These are phyloP conservation scores for Quadroppia sp. DNA, from an alignment of 2,888 invertebrate genomes.

Conservation along the genomic window DNA sequence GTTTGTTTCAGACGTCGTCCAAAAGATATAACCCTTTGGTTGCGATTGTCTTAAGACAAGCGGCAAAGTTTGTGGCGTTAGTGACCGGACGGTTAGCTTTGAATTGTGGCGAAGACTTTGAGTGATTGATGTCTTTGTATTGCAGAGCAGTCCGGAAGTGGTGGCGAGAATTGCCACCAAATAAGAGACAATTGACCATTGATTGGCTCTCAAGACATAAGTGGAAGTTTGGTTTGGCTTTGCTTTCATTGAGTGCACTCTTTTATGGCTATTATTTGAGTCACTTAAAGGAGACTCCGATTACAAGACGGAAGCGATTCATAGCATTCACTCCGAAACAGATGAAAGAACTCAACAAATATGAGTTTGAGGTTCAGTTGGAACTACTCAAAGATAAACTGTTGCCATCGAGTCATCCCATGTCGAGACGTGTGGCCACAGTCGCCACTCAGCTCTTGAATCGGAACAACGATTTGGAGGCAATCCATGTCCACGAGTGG, in stretches of 20 bases:
- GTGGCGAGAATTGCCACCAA: constrained; percentile 54
- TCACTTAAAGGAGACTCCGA: constrained; percentile 57
- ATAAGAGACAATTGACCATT: constrained; percentile 50
- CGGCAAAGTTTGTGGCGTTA: constrained; percentile 52
- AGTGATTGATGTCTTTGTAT: constrained; percentile 16
- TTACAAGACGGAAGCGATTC: constrained; percentile 58
- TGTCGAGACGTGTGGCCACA: constrained; percentile 52
- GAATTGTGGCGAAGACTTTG: no score
- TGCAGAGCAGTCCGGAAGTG: constrained; percentile 54
- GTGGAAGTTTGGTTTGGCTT: constrained; percentile 41
- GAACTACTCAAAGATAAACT: constrained; percentile 51
- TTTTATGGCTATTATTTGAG: constrained; percentile 50
- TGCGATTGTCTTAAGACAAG: constrained; percentile 50
- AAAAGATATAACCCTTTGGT: constrained; percentile 50
- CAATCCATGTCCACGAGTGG: constrained; percentile 56
- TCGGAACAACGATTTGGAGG: constrained; percentile 56
- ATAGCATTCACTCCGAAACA: constrained; percentile 57
- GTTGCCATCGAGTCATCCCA: constrained; percentile 52
- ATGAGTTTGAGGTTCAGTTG: constrained; percentile 53
- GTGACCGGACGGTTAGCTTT: constrained; percentile 48
- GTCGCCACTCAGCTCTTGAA: constrained; percentile 54
- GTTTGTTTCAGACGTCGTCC: constrained; percentile 47
- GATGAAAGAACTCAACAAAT: constrained; percentile 52
- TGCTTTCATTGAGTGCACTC: constrained; percentile 34
- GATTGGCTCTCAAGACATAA: constrained; percentile 43